Conservation (phyloP, 2,797 vertebrate genomes). For the Gallinago nigripennis region DNA sequence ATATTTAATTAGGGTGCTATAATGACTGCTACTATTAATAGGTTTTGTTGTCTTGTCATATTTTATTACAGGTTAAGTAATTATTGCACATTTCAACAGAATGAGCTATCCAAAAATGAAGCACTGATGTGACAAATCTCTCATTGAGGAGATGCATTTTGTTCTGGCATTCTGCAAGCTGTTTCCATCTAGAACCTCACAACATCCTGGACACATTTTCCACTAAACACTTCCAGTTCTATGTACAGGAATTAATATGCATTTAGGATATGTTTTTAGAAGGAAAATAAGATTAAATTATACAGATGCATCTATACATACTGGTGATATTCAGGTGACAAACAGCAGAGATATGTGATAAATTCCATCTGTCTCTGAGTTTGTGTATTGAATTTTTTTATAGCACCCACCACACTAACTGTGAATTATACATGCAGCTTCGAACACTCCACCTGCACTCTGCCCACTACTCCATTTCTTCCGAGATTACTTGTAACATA, state of each 20-base stretch:
- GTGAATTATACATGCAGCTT: slow-evolving; percentile 41
- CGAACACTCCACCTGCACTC: slow-evolving; percentile 51
- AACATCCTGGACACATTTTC: not conserved
- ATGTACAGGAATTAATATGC: not conserved
- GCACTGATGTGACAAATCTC: not conserved
- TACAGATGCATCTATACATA: not conserved
- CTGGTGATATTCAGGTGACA: slow-evolving; percentile 5
- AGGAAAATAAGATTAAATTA: not conserved
- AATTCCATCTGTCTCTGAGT: not conserved
- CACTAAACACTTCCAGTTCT: not conserved
- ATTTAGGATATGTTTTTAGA: not conserved
- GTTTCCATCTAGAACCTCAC: not conserved
- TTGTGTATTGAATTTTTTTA: slow-evolving; percentile 10
- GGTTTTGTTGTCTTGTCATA: slow-evolving; percentile 17
- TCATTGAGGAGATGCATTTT: not conserved
- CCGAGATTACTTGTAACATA: slow-evolving; percentile 36
- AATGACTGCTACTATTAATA: slow-evolving; percentile 16
- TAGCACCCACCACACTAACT: slow-evolving; percentile 2
- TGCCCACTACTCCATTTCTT: slow-evolving; percentile 43
- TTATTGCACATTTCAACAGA: not conserved
- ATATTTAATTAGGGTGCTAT: not conserved
- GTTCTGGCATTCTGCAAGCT: not conserved
- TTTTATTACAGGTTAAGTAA: slow-evolving; percentile 37
- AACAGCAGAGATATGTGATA: slow-evolving; percentile 9
- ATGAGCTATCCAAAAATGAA: not conserved